Evolutionary conservation across 2,888 invertebrate genomes (phyloP).

Genomic region (Nomada goodeniana): DNA sequence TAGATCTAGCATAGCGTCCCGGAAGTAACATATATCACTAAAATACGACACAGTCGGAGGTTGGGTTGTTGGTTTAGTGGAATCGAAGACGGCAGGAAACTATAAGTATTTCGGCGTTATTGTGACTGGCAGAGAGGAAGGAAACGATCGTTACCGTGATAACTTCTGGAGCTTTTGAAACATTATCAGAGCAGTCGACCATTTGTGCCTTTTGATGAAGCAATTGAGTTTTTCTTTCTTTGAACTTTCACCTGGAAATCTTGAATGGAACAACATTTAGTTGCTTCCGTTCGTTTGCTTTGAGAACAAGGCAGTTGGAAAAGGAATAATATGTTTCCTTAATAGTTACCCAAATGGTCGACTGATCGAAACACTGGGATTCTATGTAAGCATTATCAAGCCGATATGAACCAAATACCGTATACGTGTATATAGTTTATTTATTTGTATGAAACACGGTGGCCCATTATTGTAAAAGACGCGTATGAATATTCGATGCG

Average conservation of each 20-base stretch:
- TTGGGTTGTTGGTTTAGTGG: slow-evolving; percentile 51
- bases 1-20: slow-evolving; percentile 68
- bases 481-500: slow-evolving; percentile 25
- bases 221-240: background rate
- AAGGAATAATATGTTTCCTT: background rate
- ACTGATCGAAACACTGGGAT: slow-evolving; percentile 22
- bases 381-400: slow-evolving; percentile 37
- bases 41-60: slow-evolving; percentile 54
- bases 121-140: slow-evolving; percentile 10
- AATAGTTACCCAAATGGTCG: slow-evolving; percentile 7
- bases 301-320: too few relatives aligned
- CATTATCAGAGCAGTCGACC: slow-evolving; percentile 30
- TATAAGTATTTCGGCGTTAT: slow-evolving; percentile 8
- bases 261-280: background rate
- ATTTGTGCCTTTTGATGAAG: background rate
- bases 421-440: slow-evolving; percentile 72
- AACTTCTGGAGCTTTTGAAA: slow-evolving; percentile 10
- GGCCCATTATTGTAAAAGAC: slow-evolving; percentile 28
- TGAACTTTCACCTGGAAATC: background rate
- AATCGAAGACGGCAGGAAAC: slow-evolving; percentile 45
- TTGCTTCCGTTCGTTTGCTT: background rate
- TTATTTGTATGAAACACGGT: slow-evolving; percentile 43
- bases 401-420: slow-evolving; percentile 67
- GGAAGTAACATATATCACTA: slow-evolving; percentile 59
- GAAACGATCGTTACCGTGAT: slow-evolving; percentile 4